These are phyloP conservation scores for Microcaecilia unicolor DNA, from an alignment of 2,797 vertebrate species.

Conservation along the genomic window DNA sequence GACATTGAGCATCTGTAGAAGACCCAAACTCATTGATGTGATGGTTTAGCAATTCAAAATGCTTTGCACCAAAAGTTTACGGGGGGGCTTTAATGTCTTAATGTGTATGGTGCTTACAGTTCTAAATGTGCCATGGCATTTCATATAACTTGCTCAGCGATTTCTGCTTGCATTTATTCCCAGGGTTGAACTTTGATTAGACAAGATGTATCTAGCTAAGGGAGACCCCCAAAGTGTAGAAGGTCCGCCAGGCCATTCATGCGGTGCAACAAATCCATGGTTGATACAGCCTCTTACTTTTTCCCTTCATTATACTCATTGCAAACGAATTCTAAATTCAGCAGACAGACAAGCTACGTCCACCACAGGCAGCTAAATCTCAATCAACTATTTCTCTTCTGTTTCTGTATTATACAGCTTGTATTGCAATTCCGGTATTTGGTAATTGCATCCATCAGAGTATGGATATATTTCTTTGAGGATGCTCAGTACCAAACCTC, in stretches of 20 bases:
- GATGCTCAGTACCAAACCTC: constrained; percentile 50
- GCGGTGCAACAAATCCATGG: constrained; percentile 58
- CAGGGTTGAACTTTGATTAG: constrained; percentile 50
- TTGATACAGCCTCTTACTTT: constrained; percentile 50
- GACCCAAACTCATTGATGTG: too few relatives aligned
- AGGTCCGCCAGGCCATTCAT: constrained; percentile 62
- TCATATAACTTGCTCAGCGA: constrained; percentile 39
- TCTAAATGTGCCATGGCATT: constrained; percentile 29
- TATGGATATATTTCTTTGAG: constrained; percentile 70
- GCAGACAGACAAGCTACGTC: constrained; percentile 24
- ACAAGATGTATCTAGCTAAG: constrained; percentile 47
- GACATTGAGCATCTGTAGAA: constrained; percentile 26
- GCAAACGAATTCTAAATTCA: constrained; percentile 30
- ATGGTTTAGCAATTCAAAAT: too few relatives aligned
- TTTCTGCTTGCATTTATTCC: constrained; percentile 40
- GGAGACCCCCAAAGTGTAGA: constrained; percentile 42
- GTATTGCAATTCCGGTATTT: constrained; percentile 43
- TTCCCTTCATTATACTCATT: constrained; percentile 16
- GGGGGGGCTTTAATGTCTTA: too few relatives aligned
- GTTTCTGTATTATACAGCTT: constrained; percentile 47
- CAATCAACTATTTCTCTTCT: constrained; percentile 37
- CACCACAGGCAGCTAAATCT: constrained; percentile 45
- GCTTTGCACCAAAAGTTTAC: too few relatives aligned
- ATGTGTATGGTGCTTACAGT: constrained; percentile 22
- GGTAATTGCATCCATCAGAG: constrained; percentile 55